A percentile compares a stretch with the other conserved stretches of the same genome.
phyloP scores from a whole-genome alignment of 2,797 vertebrate genomes.

The Oreochromis grahami region DNA sequence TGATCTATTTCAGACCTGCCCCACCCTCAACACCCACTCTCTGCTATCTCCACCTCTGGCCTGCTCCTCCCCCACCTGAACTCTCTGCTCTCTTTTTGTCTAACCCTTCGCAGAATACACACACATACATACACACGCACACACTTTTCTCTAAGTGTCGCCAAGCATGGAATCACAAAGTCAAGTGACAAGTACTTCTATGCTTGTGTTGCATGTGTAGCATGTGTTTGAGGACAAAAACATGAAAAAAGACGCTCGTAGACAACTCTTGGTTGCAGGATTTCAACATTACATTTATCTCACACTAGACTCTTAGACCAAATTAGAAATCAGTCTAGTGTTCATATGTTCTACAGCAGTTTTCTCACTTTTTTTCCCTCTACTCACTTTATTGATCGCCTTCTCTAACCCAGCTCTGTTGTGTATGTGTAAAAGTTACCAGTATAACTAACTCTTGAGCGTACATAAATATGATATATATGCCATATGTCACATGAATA shows the following conservation, averaged over 20 bases:
- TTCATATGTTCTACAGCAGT: background rate
- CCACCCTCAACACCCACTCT: conserved; percentile 72
- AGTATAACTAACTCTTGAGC: background rate
- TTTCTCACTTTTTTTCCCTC: background rate
- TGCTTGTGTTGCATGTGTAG: conserved; percentile 5
- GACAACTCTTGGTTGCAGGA: background rate
- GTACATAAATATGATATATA: background rate
- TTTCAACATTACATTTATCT: background rate
- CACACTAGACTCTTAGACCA: background rate
- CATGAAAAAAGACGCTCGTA: background rate
- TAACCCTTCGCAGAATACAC: background rate
- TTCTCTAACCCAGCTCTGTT: background rate
- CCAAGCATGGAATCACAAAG: conserved; percentile 36
- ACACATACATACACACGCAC: background rate
- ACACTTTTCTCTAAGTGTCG: background rate
- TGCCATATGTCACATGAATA: background rate
- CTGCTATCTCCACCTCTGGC: conserved; percentile 64
- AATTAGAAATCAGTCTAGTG: background rate
- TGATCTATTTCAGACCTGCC: conserved; percentile 84
- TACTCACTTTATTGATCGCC: background rate
- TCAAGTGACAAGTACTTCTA: conserved; percentile 38
- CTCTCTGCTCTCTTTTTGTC: conserved; percentile 11
- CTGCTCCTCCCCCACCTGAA: conserved; percentile 62
- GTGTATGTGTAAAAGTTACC: background rate
- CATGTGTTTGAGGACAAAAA: conserved; percentile 10